Base-by-base conservation (phyloP, 2,113 vertebrate species). In the Anguilla japonica region DNA sequence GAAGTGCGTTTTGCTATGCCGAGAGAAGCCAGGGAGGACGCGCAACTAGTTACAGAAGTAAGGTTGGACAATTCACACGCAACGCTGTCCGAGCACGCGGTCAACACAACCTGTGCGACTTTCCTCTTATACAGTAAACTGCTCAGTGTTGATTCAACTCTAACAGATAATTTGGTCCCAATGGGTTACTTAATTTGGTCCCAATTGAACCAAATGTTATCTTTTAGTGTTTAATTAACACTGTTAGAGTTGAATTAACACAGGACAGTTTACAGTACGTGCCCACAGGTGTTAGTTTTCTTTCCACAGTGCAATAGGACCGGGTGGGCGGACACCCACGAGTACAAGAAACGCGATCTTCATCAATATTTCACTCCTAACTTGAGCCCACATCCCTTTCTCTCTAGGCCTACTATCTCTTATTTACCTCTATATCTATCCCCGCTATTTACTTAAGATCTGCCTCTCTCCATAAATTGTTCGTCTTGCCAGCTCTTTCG, bases 281-380 rank as follows among this genome's bases (percentile, higher is more conserved):
- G 90, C 92, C 93, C 93, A 94, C 88, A 88, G 94, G 95, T 95
- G 93, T 95, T 94, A 88, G 90, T 90, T 96, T 96, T 94, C 94
- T 95, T 95, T 96, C 95, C 93, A 91, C 92, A 87, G 86, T 92
- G 92, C 91, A 93, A 94, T 91, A 93, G 86, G 87, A 93, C 94
- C 90, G 34, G 63, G 83, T 20, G 29, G 20, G 15, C 43, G 57
- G 85, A 86, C 82, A 83, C 82, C 79, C 41, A 63, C 79, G 26
- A 22, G 56, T 18, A 34, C 3, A 2, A 40, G 95, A 94, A 94
- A 96, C 91, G 84, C 57, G 94, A 96, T 92, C 89, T 85, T 81
- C 67, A 87, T 96, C 79, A 95, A 96, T 94, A 94, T 95, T 96
- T 94, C 88, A 96, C 60, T 84, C 88, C 81, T 56, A 93, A 91